These are phyloP conservation scores for Agonopterix arenella DNA, from an alignment of 2,888 invertebrate genomes.

Conservation along the genomic window DNA sequence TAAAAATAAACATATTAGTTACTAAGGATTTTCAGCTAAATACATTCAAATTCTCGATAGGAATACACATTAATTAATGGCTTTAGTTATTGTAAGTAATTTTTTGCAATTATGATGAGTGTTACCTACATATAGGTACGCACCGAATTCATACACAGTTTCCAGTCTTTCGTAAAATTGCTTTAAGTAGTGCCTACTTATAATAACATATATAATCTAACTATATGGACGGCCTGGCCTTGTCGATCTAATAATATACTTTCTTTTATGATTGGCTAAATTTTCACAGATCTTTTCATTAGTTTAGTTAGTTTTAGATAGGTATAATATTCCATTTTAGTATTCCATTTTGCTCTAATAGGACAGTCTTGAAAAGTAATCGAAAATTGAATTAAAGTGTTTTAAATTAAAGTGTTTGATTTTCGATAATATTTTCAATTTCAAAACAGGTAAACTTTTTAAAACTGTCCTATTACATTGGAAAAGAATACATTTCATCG, in stretches of 20 bases:
- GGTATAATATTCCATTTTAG: no score
- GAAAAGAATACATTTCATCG: no score
- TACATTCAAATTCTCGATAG: slow-evolving; percentile 24
- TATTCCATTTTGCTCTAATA: no score
- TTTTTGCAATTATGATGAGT: slow-evolving; percentile 8
- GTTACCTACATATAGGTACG: slow-evolving; percentile 17
- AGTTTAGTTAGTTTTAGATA: no score
- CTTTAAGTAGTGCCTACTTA: slow-evolving; percentile 44
- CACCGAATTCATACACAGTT: slow-evolving; percentile 34
- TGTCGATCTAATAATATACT: slow-evolving; percentile 18
- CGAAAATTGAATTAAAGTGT: no score
- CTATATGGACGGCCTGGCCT: slow-evolving; percentile 69
- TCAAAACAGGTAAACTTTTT: no score
- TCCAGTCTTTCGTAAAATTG: slow-evolving; percentile 60
- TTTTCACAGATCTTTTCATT: slow-evolving; percentile 34
- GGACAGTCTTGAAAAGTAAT: no score
- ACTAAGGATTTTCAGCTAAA: slow-evolving; percentile 35
- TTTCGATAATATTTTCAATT: no score
- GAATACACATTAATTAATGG: slow-evolving; percentile 28
- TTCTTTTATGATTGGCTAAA: slow-evolving; percentile 16
- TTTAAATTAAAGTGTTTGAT: no score
- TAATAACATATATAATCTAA: slow-evolving; percentile 23
- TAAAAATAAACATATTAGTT: slow-evolving; percentile 27
- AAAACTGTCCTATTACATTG: no score
- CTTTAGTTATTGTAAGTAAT: slow-evolving; percentile 23